A percentile compares a stretch with the other conserved stretches of the same genome.
Evolutionary conservation across 2,797 vertebrate genomes (phyloP).

Genomic region (Megalops cyprinoides): DNA sequence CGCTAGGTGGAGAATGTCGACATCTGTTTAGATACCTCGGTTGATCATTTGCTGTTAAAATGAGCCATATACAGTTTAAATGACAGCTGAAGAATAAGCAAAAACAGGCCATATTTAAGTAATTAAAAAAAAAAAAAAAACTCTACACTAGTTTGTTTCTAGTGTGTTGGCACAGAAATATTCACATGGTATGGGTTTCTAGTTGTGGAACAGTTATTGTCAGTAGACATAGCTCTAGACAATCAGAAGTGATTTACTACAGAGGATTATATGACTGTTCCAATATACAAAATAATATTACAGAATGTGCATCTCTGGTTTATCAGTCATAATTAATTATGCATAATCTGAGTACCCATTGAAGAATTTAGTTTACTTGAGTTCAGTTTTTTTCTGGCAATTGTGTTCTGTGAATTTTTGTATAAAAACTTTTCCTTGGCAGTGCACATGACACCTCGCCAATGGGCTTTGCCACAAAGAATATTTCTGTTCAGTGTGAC

Average conservation of each 20-base stretch:
- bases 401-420: slow-evolving; percentile 23
- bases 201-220: neutral
- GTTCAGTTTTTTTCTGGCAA: slow-evolving; percentile 22
- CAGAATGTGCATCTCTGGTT: neutral
- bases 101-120: neutral
- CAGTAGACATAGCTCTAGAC: neutral
- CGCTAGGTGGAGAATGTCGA: neutral
- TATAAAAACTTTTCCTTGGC: slow-evolving; percentile 25
- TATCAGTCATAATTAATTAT: neutral
- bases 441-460: slow-evolving; percentile 31
- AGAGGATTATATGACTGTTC: neutral
- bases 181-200: neutral
- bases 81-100: neutral
- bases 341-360: neutral
- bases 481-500: slow-evolving; percentile 31
- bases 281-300: neutral
- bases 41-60: neutral
- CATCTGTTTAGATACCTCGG: neutral
- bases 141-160: too few species aligned
- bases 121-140: too few species aligned
- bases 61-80: neutral
- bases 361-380: slow-evolving; percentile 6
- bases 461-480: slow-evolving; percentile 34
- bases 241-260: neutral
- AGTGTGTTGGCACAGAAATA: neutral